These are phyloP conservation scores for Falcaria lacertinaria DNA, from an alignment of 2,888 invertebrate species.

Conservation along the genomic window DNA sequence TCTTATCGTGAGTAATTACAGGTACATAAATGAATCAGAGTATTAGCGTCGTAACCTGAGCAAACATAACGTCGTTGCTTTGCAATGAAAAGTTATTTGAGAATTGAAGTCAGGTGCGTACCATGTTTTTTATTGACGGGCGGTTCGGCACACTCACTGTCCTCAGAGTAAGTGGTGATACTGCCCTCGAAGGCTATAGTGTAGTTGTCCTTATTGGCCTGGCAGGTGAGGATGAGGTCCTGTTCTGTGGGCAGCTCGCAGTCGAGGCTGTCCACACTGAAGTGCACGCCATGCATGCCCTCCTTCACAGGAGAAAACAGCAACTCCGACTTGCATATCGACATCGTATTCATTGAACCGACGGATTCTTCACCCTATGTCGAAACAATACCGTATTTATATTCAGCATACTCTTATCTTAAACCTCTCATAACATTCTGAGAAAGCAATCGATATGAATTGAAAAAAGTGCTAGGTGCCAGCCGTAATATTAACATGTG, in stretches of 20 bases:
- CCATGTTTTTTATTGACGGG: conserved; percentile 78
- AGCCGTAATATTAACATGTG: conserved; percentile 29
- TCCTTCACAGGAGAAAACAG: conserved; percentile 95
- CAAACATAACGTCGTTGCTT: conserved; percentile 44
- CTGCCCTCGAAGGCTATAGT: conserved; percentile 97
- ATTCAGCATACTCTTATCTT: not conserved
- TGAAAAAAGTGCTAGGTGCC: conserved; percentile 9
- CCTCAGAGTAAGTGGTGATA: conserved; percentile 90
- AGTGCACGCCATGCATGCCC: conserved; percentile 85
- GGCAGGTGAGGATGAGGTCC: conserved; percentile 93
- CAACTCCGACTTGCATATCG: conserved; percentile 94
- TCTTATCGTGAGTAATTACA: conserved; percentile 43
- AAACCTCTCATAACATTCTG: not conserved
- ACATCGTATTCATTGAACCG: conserved; percentile 89
- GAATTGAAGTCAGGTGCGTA: conserved; percentile 24
- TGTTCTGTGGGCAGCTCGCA: conserved; percentile 89
- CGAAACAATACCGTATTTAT: not conserved
- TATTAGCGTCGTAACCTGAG: conserved; percentile 26
- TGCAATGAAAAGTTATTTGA: conserved; percentile 11
- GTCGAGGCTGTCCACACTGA: conserved; percentile 94
- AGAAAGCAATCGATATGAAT: not conserved
- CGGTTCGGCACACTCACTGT: conserved; percentile 84
- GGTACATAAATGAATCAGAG: conserved; percentile 36
- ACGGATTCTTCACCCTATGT: conserved; percentile 85
- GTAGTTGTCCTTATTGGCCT: conserved; percentile 96